Evolutionary conservation across 2,888 invertebrate species (phyloP), one percentile per base, ranked within the genome.

Genomic region (Venusia cambrica): DNA sequence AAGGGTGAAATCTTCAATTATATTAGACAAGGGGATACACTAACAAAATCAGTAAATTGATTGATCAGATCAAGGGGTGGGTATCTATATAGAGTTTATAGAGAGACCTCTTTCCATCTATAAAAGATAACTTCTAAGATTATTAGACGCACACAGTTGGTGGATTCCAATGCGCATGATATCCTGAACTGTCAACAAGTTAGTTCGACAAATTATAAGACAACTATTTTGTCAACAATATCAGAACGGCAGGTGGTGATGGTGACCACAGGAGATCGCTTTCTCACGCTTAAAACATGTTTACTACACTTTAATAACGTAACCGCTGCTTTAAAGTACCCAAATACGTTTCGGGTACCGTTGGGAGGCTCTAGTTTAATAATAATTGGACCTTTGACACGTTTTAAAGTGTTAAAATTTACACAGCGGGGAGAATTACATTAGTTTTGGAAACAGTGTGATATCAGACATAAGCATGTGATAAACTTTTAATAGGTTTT

Each of bases 231-330:
- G 29, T 37, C 36, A 44, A 45, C 35, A 19, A 26, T 26, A 32
- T 42, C 22, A 13, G 18, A 42, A 36, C 70, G 41, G 52, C 67
- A 55, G 70, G 71, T 51, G 71, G 55, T 54, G 46, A n/a, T 52
- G 54, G 45, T 47, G 57, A 52, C 65, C 53, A 38, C 70, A 57
- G 68, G 73, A 57, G 57, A 60, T 54, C 62, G 48, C 47, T 57
- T 64, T 64, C 46, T 55, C 55, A 56, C 56, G 56, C 59, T 45
- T 40, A 56, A 52, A 55, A 49, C 49, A 47, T 56, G 56, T 63
- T 64, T 63, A 66, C 57, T 54, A 47, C 45, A 57, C 42, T 57
- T 53, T 42, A 49, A 42, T 48, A 45, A n/a, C 16, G 28, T 33
- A 38, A 41, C 36, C 30, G 31, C 29, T 43, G 40, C 27, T 37